These are phyloP conservation scores for Bothrops jararaca DNA, from an alignment of 2,113 vertebrate species.

Conservation along the genomic window DNA sequence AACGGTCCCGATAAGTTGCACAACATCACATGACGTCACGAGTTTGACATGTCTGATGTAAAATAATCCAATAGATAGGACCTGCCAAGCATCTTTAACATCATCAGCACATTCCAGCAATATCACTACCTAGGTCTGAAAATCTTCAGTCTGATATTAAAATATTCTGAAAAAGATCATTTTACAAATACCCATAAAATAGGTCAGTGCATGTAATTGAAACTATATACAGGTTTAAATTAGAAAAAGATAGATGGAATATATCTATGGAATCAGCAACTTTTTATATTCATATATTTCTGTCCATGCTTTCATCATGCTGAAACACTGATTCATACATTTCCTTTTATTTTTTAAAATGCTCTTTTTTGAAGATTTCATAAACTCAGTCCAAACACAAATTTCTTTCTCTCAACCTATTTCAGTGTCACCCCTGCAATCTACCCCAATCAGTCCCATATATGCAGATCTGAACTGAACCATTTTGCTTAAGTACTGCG, in stretches of 20 bases:
- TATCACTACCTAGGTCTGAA: neutral
- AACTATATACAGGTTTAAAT: neutral
- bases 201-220: neutral
- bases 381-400: neutral
- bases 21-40: fast-evolving
- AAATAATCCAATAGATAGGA: neutral
- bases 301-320: neutral
- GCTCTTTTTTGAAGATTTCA: neutral
- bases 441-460: too few relatives aligned
- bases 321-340: neutral
- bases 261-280: neutral
- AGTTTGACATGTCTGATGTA: neutral
- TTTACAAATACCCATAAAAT: neutral
- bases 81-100: neutral
- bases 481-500: too few relatives aligned
- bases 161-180: neutral
- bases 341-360: neutral
- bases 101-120: neutral
- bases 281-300: neutral
- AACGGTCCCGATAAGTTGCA: too few relatives aligned
- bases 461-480: too few relatives aligned
- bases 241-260: neutral
- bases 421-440: too few relatives aligned
- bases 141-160: neutral
- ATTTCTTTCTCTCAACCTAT: neutral